Evolutionary conservation across 2,888 invertebrate species (phyloP).

Genomic region (Cremastobaeus sp.): DNA sequence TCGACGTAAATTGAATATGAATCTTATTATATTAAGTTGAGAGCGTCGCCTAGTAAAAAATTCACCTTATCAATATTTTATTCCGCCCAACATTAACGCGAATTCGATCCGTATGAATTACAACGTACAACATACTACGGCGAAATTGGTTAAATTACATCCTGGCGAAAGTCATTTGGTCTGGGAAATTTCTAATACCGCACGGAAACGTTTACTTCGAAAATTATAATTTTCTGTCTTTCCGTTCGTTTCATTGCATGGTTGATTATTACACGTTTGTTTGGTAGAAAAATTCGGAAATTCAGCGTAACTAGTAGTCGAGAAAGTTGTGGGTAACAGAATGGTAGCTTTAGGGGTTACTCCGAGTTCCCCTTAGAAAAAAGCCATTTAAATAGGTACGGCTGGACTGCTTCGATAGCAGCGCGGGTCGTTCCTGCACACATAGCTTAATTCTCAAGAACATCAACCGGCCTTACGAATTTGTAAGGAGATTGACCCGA

Average conservation of each 20-base stretch:
- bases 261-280: slow-evolving; percentile 4
- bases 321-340: slow-evolving; percentile 57
- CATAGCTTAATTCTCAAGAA: slow-evolving; percentile 70
- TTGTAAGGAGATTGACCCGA: slow-evolving; percentile 64
- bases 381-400: slow-evolving; percentile 77
- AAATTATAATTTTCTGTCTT: background rate
- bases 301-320: slow-evolving; percentile 71
- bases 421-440: slow-evolving; percentile 71
- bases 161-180: too few species aligned
- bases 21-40: slow-evolving; percentile 26
- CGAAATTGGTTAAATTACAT: too few species aligned
- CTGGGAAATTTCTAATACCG: too few species aligned
- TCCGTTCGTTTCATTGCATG: slow-evolving; percentile 1
- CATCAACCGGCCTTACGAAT: slow-evolving; percentile 67
- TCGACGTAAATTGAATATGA: slow-evolving; percentile 42
- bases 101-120: background rate
- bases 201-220: too few species aligned
- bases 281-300: slow-evolving; percentile 69
- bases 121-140: too few species aligned
- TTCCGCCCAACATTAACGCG: background rate
- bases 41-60: slow-evolving; percentile 1
- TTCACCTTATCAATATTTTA: background rate
- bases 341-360: slow-evolving; percentile 67
- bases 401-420: slow-evolving; percentile 70
- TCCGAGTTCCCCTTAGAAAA: slow-evolving; percentile 73